These are phyloP conservation scores for Mastacembelus armatus DNA, from an alignment of 2,797 vertebrate genomes.

Conservation along the genomic window DNA sequence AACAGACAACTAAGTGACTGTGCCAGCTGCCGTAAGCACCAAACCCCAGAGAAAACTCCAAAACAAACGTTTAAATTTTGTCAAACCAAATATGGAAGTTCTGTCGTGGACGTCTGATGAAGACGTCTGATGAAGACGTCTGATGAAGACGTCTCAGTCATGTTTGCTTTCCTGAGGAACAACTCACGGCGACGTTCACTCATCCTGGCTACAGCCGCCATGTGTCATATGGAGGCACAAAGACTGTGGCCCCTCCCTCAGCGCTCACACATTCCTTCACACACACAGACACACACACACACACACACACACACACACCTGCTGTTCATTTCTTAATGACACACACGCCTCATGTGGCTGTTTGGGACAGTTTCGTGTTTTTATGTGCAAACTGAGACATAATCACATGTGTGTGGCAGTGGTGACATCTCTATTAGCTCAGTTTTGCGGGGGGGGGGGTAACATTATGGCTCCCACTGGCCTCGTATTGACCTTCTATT, in stretches of 20 bases:
- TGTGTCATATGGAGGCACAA: constrained; percentile 36
- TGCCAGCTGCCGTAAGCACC: not conserved
- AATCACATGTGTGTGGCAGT: constrained; percentile 26
- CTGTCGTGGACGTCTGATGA: no score
- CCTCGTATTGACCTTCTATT: constrained; percentile 72
- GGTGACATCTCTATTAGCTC: constrained; percentile 85
- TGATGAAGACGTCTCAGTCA: constrained; percentile 10
- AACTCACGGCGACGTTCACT: constrained; percentile 18
- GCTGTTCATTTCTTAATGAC: not conserved
- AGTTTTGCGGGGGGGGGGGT: constrained; percentile 65
- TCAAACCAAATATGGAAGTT: no score
- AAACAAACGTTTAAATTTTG: no score
- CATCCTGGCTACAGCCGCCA: not conserved
- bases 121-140: constrained; percentile 16
- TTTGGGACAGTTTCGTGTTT: not conserved
- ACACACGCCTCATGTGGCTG: not conserved
- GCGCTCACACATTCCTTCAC: not conserved
- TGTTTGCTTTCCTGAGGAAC: constrained; percentile 20
- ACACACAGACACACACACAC: constrained; percentile 23
- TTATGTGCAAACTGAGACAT: not conserved
- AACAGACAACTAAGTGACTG: no score
- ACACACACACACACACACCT: constrained; percentile 25
- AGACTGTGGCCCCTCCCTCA: not conserved
- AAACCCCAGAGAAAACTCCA: not conserved
- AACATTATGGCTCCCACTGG: constrained; percentile 76